A percentile compares a stretch with the other conserved stretches of the same genome.
Evolutionary conservation across 2,888 invertebrate genomes (phyloP).

Genomic region (Caenorhabditis becei): DNA sequence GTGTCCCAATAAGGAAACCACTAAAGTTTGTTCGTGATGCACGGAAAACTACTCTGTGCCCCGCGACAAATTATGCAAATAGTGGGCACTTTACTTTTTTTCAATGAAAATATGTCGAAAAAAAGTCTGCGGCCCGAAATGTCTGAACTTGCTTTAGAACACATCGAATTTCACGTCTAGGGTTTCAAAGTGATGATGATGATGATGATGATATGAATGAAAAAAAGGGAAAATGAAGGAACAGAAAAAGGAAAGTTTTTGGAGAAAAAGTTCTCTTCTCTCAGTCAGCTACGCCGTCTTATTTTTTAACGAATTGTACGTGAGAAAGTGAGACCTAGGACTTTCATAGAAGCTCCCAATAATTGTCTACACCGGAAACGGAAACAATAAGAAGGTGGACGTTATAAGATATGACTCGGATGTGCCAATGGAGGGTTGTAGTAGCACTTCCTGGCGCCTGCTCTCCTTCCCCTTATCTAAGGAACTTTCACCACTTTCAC

Average conservation of each 20-base stretch:
- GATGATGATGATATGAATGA: background rate
- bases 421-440: background rate
- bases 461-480: background rate
- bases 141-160: too few relatives aligned
- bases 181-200: background rate
- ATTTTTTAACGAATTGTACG: background rate
- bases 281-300: too few relatives aligned
- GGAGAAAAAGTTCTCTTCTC: background rate
- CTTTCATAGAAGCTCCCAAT: background rate
- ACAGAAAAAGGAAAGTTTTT: background rate
- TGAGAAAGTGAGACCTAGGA: background rate
- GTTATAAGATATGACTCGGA: background rate
- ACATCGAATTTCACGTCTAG: background rate
- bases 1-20: background rate
- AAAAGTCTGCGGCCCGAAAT: slow-evolving; percentile 18
- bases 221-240: too few relatives aligned
- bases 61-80: slow-evolving; percentile 52
- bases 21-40: slow-evolving; percentile 9
- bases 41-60: slow-evolving; percentile 27
- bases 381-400: background rate
- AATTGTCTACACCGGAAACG: background rate
- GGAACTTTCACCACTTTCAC: slow-evolving; percentile 3
- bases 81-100: slow-evolving; percentile 54
- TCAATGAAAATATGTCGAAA: slow-evolving; percentile 13
- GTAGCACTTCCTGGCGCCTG: background rate